phyloP scores from a whole-genome alignment of 2,888 invertebrate genomes.

The Parnassius smintheus region DNA sequence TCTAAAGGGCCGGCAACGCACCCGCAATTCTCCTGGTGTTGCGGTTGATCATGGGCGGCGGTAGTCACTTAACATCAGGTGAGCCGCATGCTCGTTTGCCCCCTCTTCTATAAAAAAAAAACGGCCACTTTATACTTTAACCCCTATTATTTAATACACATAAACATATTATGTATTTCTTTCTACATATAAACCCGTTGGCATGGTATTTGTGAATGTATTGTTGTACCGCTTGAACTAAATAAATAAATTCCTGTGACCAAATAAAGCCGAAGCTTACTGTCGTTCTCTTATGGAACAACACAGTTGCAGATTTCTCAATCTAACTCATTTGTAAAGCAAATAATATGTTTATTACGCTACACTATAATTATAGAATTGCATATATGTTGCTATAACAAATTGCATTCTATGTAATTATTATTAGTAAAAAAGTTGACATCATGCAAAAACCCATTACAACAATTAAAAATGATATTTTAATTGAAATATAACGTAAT shows the following conservation, averaged over 20 bases:
- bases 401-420: not conserved
- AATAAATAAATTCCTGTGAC: constrained; percentile 11
- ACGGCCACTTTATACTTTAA: no score
- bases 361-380: not conserved
- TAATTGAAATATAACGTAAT: no score
- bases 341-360: not conserved
- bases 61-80: no score
- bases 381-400: not conserved
- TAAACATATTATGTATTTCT: no score
- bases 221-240: constrained; percentile 4
- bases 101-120: no score
- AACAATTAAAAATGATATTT: no score
- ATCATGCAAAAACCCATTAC: not conserved
- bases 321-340: not conserved
- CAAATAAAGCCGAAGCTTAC: not conserved
- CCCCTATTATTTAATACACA: no score
- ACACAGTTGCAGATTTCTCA: not conserved
- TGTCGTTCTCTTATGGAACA: constrained; percentile 1
- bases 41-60: no score
- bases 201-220: not conserved
- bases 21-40: no score
- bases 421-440: not conserved
- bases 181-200: no score
- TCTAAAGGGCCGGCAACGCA: no score
- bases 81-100: no score